Evolutionary conservation across 2,797 vertebrate species (phyloP), one percentile per base, ranked within the genome.

Genomic region (Melanotaenia boesemani): DNA sequence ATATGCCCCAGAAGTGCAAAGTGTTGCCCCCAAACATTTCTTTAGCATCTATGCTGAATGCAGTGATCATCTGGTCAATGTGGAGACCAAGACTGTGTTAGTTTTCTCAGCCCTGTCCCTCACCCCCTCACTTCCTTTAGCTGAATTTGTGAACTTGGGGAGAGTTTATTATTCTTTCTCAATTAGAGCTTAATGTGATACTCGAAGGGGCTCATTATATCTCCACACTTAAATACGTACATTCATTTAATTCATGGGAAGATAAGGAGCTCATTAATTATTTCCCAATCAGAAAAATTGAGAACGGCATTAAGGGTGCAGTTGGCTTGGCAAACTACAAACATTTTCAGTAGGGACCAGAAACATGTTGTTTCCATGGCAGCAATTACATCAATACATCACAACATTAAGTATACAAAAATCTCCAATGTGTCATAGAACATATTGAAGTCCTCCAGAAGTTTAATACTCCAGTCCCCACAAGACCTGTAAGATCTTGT

Each of bases 91-190:
- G 57, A 52, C 63, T 44, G 62, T 54, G 73, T 82, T 85, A 67
- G 77, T 85, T 88, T 62, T 68, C 61, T 32, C 48, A 57, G 56
- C 65, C 55, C 6, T 22, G 1, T 58, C 37, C 13, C 34, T 61
- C 67, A 52, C 24, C 20, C 63, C 44, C 1, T 50, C 11, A 37
- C 36, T 1, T 28, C 63, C 24, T 20, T 60, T 26, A 5, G 71
- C 41, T 72, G 39, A 22, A 69, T 66, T 32, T 56, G 22, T 73
- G n/a, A 86, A 86, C 72, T 8, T 28, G 26, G 10, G n/a, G 13
- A 78, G 57, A 62, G 82, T 85, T 91, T 89, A 87, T 91, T 92
- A 74, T 90, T 89, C 81, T 72, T 74, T 26, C 79, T 79, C 77
- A 84, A 76, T 88, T 86, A 87, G 61, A 86, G 77, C 46, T 74